Base-by-base conservation (phyloP, 2,113 vertebrate genomes). In the Apodemus speciosus region DNA sequence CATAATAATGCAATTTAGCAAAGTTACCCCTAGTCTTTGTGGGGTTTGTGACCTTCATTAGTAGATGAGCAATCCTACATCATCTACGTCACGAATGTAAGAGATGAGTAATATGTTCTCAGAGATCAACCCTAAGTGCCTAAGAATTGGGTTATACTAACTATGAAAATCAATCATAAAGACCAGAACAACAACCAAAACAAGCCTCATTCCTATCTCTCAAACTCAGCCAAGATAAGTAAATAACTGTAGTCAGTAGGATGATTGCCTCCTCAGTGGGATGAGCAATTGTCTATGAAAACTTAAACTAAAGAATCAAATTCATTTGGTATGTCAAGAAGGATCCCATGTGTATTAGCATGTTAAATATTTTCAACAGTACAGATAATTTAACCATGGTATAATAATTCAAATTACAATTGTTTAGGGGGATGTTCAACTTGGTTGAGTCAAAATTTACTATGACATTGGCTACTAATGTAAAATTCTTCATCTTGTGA, bases 351-450 rank as follows among this genome's bases (percentile, higher is more conserved):
- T 56, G 46, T 23, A 64, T 94, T 49, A 77, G 3, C 40, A 79
- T 73, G 25, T 71, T 75, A 75, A 86, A n/a, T 53, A 71, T 60
- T 91, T 90, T 40, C 66, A 85, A 95, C 49, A 88, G 75, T 64
- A 80, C 18, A 56, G 68, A 93, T 32, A 38, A 75, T 73, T 83
- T 79, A 25, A 16, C 56, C 87, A 27, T 51, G 30, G 32, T n/a
- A 76, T 2, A 76, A 23, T 90, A 88, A 64, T 43, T 81, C 15
- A 80, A 90, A 92, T 66, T 51, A 79, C 62, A 94, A 43, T 20
- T 46, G 9, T 40, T 85, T 91, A 93, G 75, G 3, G 76, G 27
- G 43, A 30, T 51, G 43, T 95, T 40, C 43, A 49, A 60, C 38
- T 88, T 83, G 30, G 43, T 68, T 88, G 86, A 86, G 43, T 68